Evolutionary conservation across 2,888 invertebrate genomes (phyloP), one percentile per base, ranked within the genome.

Genomic region (Synergus umbraculus): DNA sequence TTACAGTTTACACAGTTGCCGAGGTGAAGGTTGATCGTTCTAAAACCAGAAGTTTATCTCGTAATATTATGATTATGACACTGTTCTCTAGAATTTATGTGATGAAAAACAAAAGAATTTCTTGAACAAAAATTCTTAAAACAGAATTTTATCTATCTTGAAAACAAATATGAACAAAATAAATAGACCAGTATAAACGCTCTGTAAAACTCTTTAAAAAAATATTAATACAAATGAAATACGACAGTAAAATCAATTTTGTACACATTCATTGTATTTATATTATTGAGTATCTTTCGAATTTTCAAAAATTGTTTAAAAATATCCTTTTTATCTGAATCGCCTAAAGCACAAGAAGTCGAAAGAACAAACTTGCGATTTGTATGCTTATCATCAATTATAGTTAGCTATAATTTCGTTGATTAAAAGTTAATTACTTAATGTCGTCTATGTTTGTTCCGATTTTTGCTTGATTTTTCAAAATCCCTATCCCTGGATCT

Each of bases 391-490:
- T n/a, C 22, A 54, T 29, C 73, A 73, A 49, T 73, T 54, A 73
- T 37, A 73, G 54, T 37, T 73, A 54, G 54, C 73, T 73, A 73
- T 10, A 15, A 73, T 37, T 73, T 73, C 37, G 73, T 54, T 69
- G 69, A 15, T 15, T 78, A 60, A 83, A 84, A 81, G 10, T 83
- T 86, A 83, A 78, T 83, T 37, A n/a, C 5, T 90, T 81, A 91
- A 63, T 90, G 91, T 46, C 91, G 87, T 80, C 91, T 87, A 67
- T 89, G 91, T 46, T 91, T 92, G 78, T 86, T 91, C 54, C 91
- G 90, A 82, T 91, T 91, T 85, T 91, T 92, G 78, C 85, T 89
- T 4, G 90, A 89, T 77, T 91, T 91, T 65, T 91, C 91, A n/a
- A 83, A 79, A n/a, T 91, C 91, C 63, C 91, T 88, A n/a, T 92